Base-by-base conservation (phyloP, 2,113 vertebrate genomes). In the Donacobius atricapilla region DNA sequence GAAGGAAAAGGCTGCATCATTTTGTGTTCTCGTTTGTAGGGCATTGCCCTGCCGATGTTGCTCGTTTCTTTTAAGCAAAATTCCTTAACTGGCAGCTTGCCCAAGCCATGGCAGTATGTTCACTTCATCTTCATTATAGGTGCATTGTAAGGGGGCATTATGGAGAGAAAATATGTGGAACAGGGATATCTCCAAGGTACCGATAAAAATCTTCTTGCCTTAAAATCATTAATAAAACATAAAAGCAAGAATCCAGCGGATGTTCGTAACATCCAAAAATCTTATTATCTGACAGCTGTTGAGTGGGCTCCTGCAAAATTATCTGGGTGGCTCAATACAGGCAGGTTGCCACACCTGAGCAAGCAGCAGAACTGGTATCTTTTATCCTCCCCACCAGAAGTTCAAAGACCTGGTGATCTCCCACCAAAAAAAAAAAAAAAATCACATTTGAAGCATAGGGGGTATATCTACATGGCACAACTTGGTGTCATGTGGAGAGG, bases 61-160 rank as follows among this genome's bases (percentile, higher is more conserved):
- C 89, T 96, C 53, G 51, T 94, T 87, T 73, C 71, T 96, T 96
- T 85, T 30, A 40, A 95, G 54, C 66, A 89, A 69, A 89, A 95
- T 86, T 91, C 79, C 72, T 88, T 91, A 78, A 56, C 24, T 71
- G 73, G 57, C 87, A 85, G 58, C 57, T 75, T 90, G 61, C 61
- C 85, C 78, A 76, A 79, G 72, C 40, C 66, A 69, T 76, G 66
- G 40, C 90, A 61, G 27, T 30, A 16, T 54, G 77, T 20, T 72
- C 45, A 85, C 73, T 84, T 83, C 14, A 21, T 68, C 64, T 76
- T 96, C 73, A 33, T 73, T 79, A 51, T 5, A 68, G 65, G 65
- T 76, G n/a, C 37, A n/a, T 24, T 70, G 22, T 50, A 57, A 69
- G 44, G 44, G 66, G 82, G 42, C n/a, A 45, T 68, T 69, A 50